Conservation (phyloP, 2,113 vertebrate species). For the Coregonus clupeaformis region DNA sequence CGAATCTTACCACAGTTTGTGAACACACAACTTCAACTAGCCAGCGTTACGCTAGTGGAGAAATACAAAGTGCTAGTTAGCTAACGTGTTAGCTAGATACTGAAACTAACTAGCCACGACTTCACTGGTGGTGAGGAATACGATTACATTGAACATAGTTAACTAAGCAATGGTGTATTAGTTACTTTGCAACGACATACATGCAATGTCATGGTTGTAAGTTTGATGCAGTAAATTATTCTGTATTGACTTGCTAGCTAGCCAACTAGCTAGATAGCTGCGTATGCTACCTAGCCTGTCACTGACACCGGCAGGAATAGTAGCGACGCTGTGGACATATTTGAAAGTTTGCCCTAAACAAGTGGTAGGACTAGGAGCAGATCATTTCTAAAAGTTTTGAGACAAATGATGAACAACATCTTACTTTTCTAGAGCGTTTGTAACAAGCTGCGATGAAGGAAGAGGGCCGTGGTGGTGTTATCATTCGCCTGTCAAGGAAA, state of each 20-base stretch:
- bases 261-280: not conserved
- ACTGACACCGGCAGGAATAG: not conserved
- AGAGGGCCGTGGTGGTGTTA: constrained; percentile 42
- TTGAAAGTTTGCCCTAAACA: no score
- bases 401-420: constrained; percentile 9
- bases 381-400: not conserved
- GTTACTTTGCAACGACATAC: not conserved
- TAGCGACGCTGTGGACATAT: no score
- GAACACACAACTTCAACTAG: not conserved
- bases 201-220: not conserved
- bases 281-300: constrained; percentile 34
- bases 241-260: not conserved
- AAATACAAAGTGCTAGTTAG: no score
- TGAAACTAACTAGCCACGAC: no score
- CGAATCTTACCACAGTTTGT: no score
- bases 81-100: no score
- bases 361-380: no score
- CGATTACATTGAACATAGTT: no score
- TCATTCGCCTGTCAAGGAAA: constrained; percentile 27
- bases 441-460: constrained; percentile 8
- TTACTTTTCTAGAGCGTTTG: constrained; percentile 51
- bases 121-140: no score
- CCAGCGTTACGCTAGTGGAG: not conserved
- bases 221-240: not conserved
- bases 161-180: no score